Percentiles rank a stretch among this genome's conserved stretches.
Conservation (phyloP, 2,113 vertebrate species). For the Xenopus borealis region DNA sequence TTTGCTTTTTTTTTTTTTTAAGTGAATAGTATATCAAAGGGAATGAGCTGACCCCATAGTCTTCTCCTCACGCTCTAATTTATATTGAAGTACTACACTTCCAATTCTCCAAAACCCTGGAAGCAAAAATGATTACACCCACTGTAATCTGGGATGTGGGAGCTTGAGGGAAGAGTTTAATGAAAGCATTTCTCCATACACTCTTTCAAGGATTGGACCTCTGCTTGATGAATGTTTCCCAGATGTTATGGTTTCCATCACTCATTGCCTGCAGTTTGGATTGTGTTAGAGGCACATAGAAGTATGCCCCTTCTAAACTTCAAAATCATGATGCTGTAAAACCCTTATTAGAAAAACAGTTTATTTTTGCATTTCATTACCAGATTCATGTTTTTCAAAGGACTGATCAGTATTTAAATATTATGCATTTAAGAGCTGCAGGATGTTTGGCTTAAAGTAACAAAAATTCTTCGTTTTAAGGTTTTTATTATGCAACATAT, state of each 20-base stretch:
- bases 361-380: not conserved
- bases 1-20: too few relatives aligned
- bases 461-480: too few relatives aligned
- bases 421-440: too few relatives aligned
- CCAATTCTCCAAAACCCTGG: slow-evolving; percentile 9
- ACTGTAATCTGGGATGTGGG: slow-evolving; percentile 6
- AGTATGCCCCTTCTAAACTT: not conserved
- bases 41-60: not conserved
- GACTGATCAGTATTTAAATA: not conserved
- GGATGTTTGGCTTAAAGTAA: too few relatives aligned
- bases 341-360: not conserved
- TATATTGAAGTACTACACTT: not conserved
- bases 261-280: not conserved
- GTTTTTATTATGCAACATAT: too few relatives aligned
- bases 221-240: not conserved
- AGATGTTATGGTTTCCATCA: not conserved
- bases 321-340: not conserved
- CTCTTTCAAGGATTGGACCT: not conserved
- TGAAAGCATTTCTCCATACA: not conserved
- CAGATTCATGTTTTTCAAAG: not conserved
- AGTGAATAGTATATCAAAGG: not conserved
- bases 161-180: not conserved
- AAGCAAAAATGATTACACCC: slow-evolving; percentile 9
- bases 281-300: not conserved
- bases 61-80: not conserved